phyloP scores from a whole-genome alignment of 2,113 vertebrate species.

The Indicator indicator region DNA sequence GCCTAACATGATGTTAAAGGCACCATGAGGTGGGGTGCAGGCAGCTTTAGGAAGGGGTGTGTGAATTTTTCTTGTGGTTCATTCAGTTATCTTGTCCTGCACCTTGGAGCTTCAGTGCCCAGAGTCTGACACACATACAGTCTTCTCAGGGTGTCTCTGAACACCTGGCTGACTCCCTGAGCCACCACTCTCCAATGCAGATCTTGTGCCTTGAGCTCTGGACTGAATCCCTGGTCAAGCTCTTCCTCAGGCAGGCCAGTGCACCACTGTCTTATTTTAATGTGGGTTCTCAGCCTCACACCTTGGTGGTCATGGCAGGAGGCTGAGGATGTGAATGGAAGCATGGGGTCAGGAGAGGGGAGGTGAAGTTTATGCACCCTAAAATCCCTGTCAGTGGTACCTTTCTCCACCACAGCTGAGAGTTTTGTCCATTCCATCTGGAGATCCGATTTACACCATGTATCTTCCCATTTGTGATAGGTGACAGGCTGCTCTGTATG shows the following conservation, averaged over 20 bases:
- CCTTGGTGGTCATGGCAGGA: not conserved
- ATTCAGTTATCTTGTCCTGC: not conserved
- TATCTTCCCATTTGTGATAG: not conserved
- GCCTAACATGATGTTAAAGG: not conserved
- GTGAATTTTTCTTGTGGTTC: not conserved
- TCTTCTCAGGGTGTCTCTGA: not conserved
- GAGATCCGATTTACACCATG: not conserved
- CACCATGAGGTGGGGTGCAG: not conserved
- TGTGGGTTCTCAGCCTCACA: not conserved
- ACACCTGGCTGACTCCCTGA: not conserved
- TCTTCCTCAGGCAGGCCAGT: not conserved
- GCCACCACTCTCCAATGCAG: not conserved
- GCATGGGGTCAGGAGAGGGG: not conserved
- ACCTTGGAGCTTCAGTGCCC: not conserved
- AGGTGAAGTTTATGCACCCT: not conserved
- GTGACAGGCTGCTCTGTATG: not conserved
- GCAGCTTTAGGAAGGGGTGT: not conserved
- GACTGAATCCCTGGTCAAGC: not conserved
- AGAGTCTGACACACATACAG: not conserved
- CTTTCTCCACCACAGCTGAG: not conserved
- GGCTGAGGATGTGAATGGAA: not conserved
- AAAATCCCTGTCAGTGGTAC: not conserved
- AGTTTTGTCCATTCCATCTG: not conserved
- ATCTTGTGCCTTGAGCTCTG: not conserved
- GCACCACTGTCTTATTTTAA: accelerated